Evolutionary conservation across 2,113 vertebrate genomes (phyloP).

Genomic region (Pholis gunnellus): DNA sequence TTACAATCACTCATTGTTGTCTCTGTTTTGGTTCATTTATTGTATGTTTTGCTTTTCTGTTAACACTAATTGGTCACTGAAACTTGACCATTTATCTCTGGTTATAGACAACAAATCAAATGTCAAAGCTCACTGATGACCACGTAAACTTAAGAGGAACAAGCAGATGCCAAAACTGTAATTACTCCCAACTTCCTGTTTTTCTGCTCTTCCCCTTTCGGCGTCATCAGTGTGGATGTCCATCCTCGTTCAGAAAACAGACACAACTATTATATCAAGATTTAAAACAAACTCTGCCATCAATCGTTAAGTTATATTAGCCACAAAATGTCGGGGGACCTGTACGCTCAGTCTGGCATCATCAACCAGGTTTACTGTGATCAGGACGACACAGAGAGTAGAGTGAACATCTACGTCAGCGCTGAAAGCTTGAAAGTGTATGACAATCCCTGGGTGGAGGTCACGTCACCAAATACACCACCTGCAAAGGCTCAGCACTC

Average conservation of each 20-base stretch:
- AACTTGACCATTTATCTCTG: not conserved
- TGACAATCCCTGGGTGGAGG: constrained; percentile 63
- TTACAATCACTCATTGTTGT: not conserved
- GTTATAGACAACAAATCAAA: not conserved
- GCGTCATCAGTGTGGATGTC: not conserved
- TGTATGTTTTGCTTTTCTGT: not conserved
- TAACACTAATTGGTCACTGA: not conserved
- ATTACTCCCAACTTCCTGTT: constrained; percentile 37
- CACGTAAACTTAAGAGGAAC: constrained; percentile 11
- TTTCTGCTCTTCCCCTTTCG: constrained; percentile 45
- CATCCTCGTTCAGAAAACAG: constrained; percentile 14
- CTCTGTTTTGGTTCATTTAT: not conserved
- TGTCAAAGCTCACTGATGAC: not conserved
- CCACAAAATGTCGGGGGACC: constrained; percentile 9
- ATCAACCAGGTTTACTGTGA: not conserved
- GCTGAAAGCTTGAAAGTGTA: constrained; percentile 65
- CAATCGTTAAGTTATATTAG: not conserved
- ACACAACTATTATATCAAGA: not conserved
- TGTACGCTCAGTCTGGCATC: not conserved
- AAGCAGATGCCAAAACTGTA: not conserved
- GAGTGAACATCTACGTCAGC: constrained; percentile 70
- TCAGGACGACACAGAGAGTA: constrained; percentile 31
- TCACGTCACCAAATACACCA: not conserved
- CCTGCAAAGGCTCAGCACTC: not conserved
- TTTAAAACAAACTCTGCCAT: not conserved